Conservation (phyloP, 2,888 invertebrate genomes). For the Limnephilus rhombicus region DNA sequence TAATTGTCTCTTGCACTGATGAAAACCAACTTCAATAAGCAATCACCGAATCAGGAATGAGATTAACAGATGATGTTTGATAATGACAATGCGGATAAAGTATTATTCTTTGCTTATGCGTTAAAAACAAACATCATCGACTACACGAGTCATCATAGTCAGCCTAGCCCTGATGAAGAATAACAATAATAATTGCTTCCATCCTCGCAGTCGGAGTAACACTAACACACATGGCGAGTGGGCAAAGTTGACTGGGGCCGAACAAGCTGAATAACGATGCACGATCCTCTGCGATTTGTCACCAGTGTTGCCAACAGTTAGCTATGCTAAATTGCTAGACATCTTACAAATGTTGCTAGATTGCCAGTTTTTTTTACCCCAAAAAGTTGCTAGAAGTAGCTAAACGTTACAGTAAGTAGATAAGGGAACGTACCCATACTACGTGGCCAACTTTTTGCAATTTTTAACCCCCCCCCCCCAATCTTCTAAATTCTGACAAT, state of each 20-base stretch:
- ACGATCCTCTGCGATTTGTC: slow-evolving; percentile 45
- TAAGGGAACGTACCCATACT: too few species aligned
- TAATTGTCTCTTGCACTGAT: neutral
- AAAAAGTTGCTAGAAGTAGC: too few species aligned
- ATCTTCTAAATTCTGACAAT: too few species aligned
- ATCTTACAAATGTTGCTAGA: too few species aligned
- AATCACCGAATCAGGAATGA: neutral
- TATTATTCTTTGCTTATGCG: slow-evolving; percentile 19
- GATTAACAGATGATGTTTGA: neutral
- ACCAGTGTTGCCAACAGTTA: too few species aligned
- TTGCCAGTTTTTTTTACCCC: too few species aligned
- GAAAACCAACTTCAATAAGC: neutral
- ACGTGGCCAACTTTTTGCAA: too few species aligned
- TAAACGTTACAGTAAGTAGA: too few species aligned
- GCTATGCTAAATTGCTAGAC: too few species aligned
- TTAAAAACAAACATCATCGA: slow-evolving; percentile 16
- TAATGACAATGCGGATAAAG: neutral
- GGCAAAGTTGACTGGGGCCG: slow-evolving; percentile 19
- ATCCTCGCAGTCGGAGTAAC: slow-evolving; percentile 21
- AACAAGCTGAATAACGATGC: neutral
- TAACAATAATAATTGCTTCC: slow-evolving; percentile 31
- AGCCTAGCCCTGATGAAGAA: slow-evolving; percentile 32
- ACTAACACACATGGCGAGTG: slow-evolving; percentile 20
- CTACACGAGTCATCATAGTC: slow-evolving; percentile 5
- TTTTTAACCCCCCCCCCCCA: too few species aligned